phyloP scores from a whole-genome alignment of 2,888 invertebrate genomes.

The Gryllus longicercus region DNA sequence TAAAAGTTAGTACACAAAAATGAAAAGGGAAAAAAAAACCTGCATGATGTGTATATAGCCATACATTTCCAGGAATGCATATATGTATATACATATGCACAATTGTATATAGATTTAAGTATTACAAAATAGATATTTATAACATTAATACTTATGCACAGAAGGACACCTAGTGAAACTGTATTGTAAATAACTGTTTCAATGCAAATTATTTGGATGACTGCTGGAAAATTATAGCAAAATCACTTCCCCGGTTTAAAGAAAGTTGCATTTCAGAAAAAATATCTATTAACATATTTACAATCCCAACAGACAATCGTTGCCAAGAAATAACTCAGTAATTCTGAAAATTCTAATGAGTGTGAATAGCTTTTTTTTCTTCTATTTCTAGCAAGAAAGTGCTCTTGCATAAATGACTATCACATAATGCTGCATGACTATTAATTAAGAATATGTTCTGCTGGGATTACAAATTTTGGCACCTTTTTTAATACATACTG shows the following conservation, averaged over 20 bases:
- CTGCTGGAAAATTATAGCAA: too few relatives aligned
- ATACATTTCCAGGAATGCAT: background rate
- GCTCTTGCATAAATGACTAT: background rate
- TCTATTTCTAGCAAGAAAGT: background rate
- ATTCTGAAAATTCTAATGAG: background rate
- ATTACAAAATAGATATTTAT: background rate
- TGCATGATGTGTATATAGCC: background rate
- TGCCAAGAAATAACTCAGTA: background rate
- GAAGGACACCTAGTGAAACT: too few relatives aligned
- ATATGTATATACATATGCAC: background rate
- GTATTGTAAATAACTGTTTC: too few relatives aligned
- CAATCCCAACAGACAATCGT: background rate
- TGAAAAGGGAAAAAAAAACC: background rate
- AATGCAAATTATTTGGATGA: too few relatives aligned
- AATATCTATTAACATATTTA: background rate
- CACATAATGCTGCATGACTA: background rate
- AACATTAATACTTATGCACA: background rate
- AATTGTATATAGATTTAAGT: background rate
- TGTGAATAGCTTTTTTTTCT: too few relatives aligned
- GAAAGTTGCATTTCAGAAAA: too few relatives aligned
- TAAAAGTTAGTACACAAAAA: background rate
- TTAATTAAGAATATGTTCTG: background rate
- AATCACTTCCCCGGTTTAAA: too few relatives aligned
- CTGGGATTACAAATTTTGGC: conserved; percentile 9
- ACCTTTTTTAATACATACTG: background rate